A percentile compares a stretch with the other conserved stretches of the same genome.
Evolutionary conservation across 2,797 vertebrate genomes (phyloP).

Genomic region (Tragopan temminckii): DNA sequence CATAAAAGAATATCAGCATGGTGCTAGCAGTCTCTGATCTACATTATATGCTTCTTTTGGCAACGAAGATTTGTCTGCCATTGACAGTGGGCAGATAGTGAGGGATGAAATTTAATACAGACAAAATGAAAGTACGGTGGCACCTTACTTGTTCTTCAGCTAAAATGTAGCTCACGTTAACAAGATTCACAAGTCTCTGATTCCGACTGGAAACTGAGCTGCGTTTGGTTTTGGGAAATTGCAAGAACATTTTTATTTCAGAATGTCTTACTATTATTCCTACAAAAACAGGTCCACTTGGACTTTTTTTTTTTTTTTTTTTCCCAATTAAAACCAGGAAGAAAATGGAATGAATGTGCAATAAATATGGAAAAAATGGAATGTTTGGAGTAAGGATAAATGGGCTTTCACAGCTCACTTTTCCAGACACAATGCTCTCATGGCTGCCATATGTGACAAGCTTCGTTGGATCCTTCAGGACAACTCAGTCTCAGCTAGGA

Average conservation of each 20-base stretch:
- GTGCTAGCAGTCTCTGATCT: neutral
- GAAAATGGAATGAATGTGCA: neutral
- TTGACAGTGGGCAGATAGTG: neutral
- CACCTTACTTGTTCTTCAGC: neutral
- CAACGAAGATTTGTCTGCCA: neutral
- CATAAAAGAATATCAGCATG: neutral
- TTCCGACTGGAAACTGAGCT: neutral
- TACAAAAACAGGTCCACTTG: neutral
- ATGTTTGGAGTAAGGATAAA: neutral
- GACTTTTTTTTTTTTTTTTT: neutral
- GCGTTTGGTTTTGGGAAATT: neutral
- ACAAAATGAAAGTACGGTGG: neutral
- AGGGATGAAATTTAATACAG: neutral
- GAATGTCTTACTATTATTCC: neutral
- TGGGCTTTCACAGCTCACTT: neutral
- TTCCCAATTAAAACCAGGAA: neutral
- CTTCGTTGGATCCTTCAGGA: constrained; percentile 10
- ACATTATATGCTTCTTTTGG: neutral
- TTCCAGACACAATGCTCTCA: neutral
- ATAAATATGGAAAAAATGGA: neutral
- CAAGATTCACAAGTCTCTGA: neutral
- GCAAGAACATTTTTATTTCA: neutral
- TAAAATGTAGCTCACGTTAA: neutral
- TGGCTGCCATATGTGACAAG: neutral
- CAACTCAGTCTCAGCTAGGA: neutral